A percentile compares a stretch with the other conserved stretches of the same genome.
Conservation (phyloP, 2,888 invertebrate species). For the Hofmannophila pseudospretella region DNA sequence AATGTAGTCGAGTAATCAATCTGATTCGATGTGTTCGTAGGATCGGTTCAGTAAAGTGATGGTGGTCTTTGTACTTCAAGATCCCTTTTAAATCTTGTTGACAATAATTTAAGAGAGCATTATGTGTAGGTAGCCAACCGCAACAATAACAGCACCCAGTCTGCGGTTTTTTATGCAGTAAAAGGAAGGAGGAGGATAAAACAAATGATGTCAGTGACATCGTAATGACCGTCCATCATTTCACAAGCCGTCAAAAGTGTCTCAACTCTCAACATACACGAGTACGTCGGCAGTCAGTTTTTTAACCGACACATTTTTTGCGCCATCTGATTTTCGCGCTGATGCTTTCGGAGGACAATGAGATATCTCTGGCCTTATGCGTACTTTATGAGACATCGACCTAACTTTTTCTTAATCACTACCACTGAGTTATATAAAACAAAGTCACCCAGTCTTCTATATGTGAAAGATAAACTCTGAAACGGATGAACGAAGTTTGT, state of each 20-base stretch:
- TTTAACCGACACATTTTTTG: constrained; percentile 14
- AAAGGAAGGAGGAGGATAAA: constrained; percentile 47
- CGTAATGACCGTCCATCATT: constrained; percentile 59
- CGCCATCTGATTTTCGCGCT: constrained; percentile 26
- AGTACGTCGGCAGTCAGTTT: constrained; percentile 10
- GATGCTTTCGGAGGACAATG: constrained; percentile 43
- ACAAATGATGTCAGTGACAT: constrained; percentile 66
- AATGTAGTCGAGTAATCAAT: neutral
- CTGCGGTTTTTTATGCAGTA: constrained; percentile 36
- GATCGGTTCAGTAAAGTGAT: no score
- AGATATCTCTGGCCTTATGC: constrained; percentile 22
- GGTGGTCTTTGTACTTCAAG: no score
- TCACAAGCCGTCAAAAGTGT: constrained; percentile 53
- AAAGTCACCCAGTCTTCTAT: no score
- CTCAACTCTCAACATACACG: constrained; percentile 35
- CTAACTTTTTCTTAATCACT: no score
- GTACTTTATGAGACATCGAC: neutral
- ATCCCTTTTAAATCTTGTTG: no score
- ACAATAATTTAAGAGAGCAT: no score
- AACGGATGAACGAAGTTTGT: no score
- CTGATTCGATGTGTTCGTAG: no score
- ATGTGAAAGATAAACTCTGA: no score
- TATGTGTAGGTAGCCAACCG: constrained; percentile 32
- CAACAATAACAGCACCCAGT: constrained; percentile 24
- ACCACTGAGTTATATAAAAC: no score